phyloP scores from a whole-genome alignment of 2,888 invertebrate species.

The Cetonia aurata region DNA sequence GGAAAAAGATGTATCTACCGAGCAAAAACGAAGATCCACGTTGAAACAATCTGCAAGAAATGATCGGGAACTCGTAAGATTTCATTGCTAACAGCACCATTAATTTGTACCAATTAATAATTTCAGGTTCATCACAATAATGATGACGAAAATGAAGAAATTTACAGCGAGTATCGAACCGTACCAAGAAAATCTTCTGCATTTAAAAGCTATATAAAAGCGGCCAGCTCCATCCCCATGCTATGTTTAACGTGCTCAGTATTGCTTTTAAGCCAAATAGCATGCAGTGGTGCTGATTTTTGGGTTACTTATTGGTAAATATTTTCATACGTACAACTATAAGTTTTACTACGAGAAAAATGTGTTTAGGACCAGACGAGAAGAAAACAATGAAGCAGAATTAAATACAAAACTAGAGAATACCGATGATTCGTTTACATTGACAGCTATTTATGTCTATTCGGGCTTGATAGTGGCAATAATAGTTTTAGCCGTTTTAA shows the following conservation, averaged over 20 bases:
- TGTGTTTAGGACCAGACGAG: conserved; percentile 57
- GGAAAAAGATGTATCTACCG: background rate
- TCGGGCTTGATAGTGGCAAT: conserved; percentile 60
- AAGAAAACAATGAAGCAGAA: conserved; percentile 50
- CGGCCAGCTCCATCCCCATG: conserved; percentile 54
- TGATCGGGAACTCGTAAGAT: background rate
- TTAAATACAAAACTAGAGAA: background rate
- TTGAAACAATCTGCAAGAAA: too few species aligned
- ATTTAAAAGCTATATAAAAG: conserved; percentile 58
- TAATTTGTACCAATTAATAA: conserved; percentile 4
- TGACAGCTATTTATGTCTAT: conserved; percentile 63
- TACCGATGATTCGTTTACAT: too few species aligned
- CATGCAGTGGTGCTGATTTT: conserved; percentile 59
- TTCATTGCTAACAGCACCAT: background rate
- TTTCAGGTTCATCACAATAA: conserved; percentile 48
- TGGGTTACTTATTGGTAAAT: conserved; percentile 61
- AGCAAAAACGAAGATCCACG: background rate
- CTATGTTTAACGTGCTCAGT: conserved; percentile 51
- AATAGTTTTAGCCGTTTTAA: conserved; percentile 67
- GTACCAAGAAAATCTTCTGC: conserved; percentile 49
- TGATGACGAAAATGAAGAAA: conserved; percentile 56
- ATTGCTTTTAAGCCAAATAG: conserved; percentile 56
- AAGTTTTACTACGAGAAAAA: conserved; percentile 35
- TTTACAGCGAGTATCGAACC: conserved; percentile 56
- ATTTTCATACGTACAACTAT: background rate